Evolutionary conservation across 2,113 vertebrate species (phyloP).

Genomic region (Tenrec ecaudatus): DNA sequence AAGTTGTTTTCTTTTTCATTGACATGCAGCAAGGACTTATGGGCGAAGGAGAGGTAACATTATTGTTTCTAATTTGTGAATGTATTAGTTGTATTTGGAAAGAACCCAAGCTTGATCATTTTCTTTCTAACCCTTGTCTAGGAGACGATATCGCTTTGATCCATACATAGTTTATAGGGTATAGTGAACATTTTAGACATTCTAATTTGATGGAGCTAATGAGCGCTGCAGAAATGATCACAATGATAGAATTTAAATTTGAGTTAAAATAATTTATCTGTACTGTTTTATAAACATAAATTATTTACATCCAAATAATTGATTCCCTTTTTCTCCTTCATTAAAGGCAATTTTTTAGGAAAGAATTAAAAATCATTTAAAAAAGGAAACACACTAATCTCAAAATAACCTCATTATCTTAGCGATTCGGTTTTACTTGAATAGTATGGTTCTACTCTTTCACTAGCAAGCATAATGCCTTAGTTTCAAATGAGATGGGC

Average conservation of each 20-base stretch:
- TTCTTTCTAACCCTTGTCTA: constrained; percentile 72
- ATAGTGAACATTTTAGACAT: constrained; percentile 63
- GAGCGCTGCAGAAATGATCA: constrained; percentile 10
- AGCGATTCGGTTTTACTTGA: constrained; percentile 43
- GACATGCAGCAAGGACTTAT: constrained; percentile 99
- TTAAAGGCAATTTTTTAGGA: constrained; percentile 57
- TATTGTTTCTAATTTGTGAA: constrained; percentile 89
- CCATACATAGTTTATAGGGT: constrained; percentile 63
- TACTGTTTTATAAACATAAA: not conserved
- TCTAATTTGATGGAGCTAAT: constrained; percentile 29
- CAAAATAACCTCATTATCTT: constrained; percentile 46
- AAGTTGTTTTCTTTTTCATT: constrained; percentile 93
- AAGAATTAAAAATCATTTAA: constrained; percentile 34
- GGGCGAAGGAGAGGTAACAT: constrained; percentile 99
- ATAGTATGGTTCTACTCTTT: not conserved
- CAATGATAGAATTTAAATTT: constrained; percentile 55
- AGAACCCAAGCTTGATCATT: constrained; percentile 71
- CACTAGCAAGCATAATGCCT: constrained; percentile 21
- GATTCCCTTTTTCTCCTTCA: constrained; percentile 36
- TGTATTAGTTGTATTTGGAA: constrained; percentile 87
- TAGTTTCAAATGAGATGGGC: constrained; percentile 31
- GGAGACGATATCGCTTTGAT: constrained; percentile 54
- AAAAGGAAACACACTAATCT: constrained; percentile 41
- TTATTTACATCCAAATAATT: constrained; percentile 41
- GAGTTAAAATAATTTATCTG: constrained; percentile 44